Evolutionary conservation across 2,797 vertebrate genomes (phyloP), one percentile per base, ranked within the genome.

Genomic region (Hydrophis major): DNA sequence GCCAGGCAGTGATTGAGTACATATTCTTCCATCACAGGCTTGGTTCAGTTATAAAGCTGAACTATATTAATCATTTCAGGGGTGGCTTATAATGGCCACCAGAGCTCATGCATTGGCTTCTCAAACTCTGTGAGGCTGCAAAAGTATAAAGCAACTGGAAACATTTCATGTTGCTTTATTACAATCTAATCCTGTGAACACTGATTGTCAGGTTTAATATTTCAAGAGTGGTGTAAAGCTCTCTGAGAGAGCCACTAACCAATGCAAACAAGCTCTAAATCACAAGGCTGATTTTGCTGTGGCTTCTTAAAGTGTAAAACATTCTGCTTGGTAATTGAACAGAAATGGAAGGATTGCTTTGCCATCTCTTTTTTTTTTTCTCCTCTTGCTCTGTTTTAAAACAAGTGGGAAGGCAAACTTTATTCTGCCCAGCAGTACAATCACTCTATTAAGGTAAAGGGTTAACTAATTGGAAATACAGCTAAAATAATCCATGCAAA

Each of bases 131-230:
- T 0, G 1, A 93, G 88, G 5, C 47, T n/a, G 4, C 2, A n/a
- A 32, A 28, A 83, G 56, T 83, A 88, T 83, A 88, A 25, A 61
- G 32, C 10, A 12, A 10, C 28, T 55, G 59, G 3, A 88, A 53
- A 37, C 60, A 93, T 88, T 25, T 87, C 90, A 25, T 50, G 55
- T 88, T 74, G n/a, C 53, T 93, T 74, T 92, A 90, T 92, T 94
- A 93, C 50, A 90, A 87, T 37, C 6, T 4, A 27, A 28, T 90
- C 74, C 63, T 87, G 92, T 57, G 8, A 88, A 92, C 16, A 12
- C 53, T 88, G 74, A 32, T 27, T 92, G 42, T 50, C 87, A 87
- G 74, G n/a, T 55, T 53, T 90, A 89, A 18, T 94, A 37, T 55
- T 88, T 93, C 86, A 93, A 74, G 66, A 57, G 61, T 87, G 25